Conservation (phyloP, 2,888 invertebrate genomes). For the Malachius bipustulatus region DNA sequence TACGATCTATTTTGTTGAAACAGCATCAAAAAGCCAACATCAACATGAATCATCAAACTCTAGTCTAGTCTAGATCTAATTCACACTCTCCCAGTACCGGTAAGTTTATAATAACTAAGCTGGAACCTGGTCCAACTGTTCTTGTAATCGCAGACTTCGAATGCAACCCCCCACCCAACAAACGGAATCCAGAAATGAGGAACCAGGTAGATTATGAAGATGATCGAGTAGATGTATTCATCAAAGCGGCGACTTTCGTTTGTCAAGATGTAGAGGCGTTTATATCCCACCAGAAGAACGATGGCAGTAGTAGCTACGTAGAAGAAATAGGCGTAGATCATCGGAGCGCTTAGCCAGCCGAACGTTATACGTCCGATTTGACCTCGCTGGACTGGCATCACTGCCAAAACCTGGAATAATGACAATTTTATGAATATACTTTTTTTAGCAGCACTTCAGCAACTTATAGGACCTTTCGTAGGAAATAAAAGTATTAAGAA, state of each 20-base stretch:
- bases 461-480: not conserved
- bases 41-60: too few relatives aligned
- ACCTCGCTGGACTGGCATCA: slow-evolving; percentile 46
- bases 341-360: slow-evolving; percentile 49
- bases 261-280: slow-evolving; percentile 47
- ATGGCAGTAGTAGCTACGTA: slow-evolving; percentile 46
- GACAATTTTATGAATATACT: slow-evolving; percentile 1
- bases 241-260: slow-evolving; percentile 51
- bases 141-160: slow-evolving; percentile 56
- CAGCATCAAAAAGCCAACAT: too few relatives aligned
- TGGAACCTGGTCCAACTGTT: slow-evolving; percentile 58
- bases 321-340: slow-evolving; percentile 53
- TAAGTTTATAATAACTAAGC: slow-evolving; percentile 38
- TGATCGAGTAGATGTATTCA: slow-evolving; percentile 56
- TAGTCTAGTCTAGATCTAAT: too few relatives aligned
- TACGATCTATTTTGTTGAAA: too few relatives aligned
- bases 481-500: too few relatives aligned
- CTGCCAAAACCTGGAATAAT: slow-evolving; percentile 42
- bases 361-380: slow-evolving; percentile 45
- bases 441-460: not conserved
- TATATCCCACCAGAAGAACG: slow-evolving; percentile 49
- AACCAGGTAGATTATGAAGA: slow-evolving; percentile 53
- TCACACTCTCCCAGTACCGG: too few relatives aligned
- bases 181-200: slow-evolving; percentile 62
- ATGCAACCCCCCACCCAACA: slow-evolving; percentile 58